Evolutionary conservation across 1,140 invertebrate species (phyloP), one percentile per base, ranked within the genome.

Genomic region (Temnothorax longispinosus): DNA sequence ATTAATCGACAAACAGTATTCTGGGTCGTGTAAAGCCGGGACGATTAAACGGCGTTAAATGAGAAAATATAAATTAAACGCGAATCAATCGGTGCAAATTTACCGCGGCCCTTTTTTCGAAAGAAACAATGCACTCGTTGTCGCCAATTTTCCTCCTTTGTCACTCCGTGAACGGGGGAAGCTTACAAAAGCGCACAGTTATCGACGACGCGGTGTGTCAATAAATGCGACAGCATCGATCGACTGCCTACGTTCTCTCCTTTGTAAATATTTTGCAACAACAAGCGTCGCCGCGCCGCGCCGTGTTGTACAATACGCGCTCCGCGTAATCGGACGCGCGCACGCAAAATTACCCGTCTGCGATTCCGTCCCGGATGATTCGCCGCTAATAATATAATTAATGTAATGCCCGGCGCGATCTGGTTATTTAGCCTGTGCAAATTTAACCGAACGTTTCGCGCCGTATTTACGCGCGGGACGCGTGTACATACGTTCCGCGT

Each of bases 301-400:
- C 27, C 27, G 27, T 32, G 32, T 27, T n/a, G 38, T 18, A 60
- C 67, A 74, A 74, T 60, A 62, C 27, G 27, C 69, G 50, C 38
- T 13, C 38, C 50, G 50, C 50, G 50, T 71, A 81, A 84, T 84
- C 54, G 41, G 27, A 60, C 67, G 41, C 67, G 27, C 27, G 38
- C n/a, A 47, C 67, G 67, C 67, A 47, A 84, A 62, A 84, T 84
- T 58, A 50, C 80, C 77, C 62, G 62, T 67, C 77, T 77, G 56
- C 80, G 80, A 81, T 80, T 80, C 35, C 62, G 77, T 80, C 64
- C 64, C 78, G 78, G 64, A 60, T 84, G 80, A 84, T 72, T 75
- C 80, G 69, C 54, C 80, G 54, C 54, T 84, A 84, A 84, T 84
- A 84, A 84, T 84, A 84, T 84, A 74, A 84, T 84, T 84, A 84